These are phyloP conservation scores for Cydia strobilella DNA, from an alignment of 1,140 invertebrate species.

Conservation along the genomic window DNA sequence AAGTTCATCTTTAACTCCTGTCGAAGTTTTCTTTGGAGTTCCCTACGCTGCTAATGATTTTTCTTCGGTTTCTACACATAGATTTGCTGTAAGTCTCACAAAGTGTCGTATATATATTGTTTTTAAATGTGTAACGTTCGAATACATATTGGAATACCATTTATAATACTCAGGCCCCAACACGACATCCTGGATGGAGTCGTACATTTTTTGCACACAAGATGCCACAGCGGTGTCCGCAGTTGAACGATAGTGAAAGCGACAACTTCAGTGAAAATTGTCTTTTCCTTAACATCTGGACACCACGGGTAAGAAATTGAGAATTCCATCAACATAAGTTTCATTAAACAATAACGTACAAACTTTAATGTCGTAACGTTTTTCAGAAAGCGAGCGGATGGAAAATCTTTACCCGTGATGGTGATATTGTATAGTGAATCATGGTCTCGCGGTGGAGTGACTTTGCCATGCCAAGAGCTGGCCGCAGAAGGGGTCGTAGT, in stretches of 20 bases:
- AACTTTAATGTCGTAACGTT: slow-evolving; percentile 33
- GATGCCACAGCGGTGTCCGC: slow-evolving; percentile 66
- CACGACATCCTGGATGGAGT: slow-evolving; percentile 66
- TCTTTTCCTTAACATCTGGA: slow-evolving; percentile 72
- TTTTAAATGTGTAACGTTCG: neutral
- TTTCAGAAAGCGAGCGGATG: slow-evolving; percentile 80
- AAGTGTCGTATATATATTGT: neutral
- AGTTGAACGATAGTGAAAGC: slow-evolving; percentile 46
- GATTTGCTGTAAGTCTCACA: slow-evolving; percentile 65
- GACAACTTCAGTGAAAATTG: slow-evolving; percentile 68
- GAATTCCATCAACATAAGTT: neutral
- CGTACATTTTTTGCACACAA: slow-evolving; percentile 67
- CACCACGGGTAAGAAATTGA: slow-evolving; percentile 56
- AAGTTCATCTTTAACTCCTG: slow-evolving; percentile 52
- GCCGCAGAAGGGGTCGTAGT: slow-evolving; percentile 84
- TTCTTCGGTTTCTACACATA: slow-evolving; percentile 60
- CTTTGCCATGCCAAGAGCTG: slow-evolving; percentile 83
- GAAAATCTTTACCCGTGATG: slow-evolving; percentile 81
- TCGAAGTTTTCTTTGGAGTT: slow-evolving; percentile 72
- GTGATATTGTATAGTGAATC: slow-evolving; percentile 82
- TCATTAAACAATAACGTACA: neutral
- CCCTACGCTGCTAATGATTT: slow-evolving; percentile 57
- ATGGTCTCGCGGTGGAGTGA: slow-evolving; percentile 60
- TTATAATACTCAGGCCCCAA: slow-evolving; percentile 54
- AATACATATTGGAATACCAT: neutral